Evolutionary conservation across 2,113 vertebrate species (phyloP).

Genomic region (Pheucticus melanocephalus): DNA sequence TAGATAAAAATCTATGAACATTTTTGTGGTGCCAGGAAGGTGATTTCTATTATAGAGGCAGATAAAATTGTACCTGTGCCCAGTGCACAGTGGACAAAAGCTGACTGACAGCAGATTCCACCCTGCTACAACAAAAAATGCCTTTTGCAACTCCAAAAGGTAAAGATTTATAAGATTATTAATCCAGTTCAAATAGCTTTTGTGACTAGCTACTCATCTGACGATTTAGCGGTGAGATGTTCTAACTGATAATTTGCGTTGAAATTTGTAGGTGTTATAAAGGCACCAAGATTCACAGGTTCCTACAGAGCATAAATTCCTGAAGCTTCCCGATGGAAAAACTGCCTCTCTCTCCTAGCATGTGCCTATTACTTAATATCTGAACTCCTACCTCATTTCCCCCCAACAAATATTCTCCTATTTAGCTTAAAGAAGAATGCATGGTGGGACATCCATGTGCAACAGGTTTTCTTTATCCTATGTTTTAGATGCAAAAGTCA

Average conservation of each 20-base stretch:
- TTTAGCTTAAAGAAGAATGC: background rate
- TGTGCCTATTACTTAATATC: background rate
- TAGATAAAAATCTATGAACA: background rate
- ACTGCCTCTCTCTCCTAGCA: background rate
- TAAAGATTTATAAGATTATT: background rate
- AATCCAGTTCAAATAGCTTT: background rate
- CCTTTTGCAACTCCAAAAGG: background rate
- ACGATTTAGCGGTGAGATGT: background rate
- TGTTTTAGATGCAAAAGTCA: background rate
- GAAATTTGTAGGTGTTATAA: background rate
- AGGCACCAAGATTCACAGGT: background rate
- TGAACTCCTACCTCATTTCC: background rate
- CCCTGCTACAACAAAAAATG: background rate
- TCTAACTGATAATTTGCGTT: background rate
- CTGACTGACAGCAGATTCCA: background rate
- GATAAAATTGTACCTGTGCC: background rate
- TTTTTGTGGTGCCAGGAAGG: background rate
- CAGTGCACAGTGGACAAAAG: background rate
- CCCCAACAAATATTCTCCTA: background rate
- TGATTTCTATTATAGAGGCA: background rate
- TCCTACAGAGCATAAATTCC: background rate
- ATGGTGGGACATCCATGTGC: background rate
- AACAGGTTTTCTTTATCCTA: background rate
- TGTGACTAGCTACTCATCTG: background rate
- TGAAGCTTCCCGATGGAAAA: background rate